phyloP scores from a whole-genome alignment of 2,888 invertebrate genomes.

The Nowickia ferox region DNA sequence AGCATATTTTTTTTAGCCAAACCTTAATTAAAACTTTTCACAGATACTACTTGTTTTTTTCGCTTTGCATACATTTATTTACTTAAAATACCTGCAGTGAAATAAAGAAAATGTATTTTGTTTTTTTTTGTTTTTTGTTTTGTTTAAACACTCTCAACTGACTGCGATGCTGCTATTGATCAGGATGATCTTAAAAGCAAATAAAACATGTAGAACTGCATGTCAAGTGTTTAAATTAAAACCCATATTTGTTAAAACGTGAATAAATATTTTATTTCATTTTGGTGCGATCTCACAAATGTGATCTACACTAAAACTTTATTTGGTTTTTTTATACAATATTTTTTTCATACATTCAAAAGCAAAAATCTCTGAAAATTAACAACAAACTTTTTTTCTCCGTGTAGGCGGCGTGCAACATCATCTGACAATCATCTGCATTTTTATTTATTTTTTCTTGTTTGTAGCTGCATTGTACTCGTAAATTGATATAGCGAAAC shows the following conservation, averaged over 20 bases:
- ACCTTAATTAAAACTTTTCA: too few relatives aligned
- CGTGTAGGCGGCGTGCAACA: not conserved
- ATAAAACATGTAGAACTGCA: conserved; percentile 62
- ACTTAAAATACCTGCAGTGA: too few relatives aligned
- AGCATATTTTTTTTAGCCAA: too few relatives aligned
- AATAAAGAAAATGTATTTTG: not conserved
- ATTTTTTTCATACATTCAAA: too few relatives aligned
- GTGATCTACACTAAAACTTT: conserved; percentile 7
- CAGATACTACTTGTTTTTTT: too few relatives aligned
- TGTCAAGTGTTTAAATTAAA: conserved; percentile 64
- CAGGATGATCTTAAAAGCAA: too few relatives aligned
- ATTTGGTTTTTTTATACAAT: too few relatives aligned
- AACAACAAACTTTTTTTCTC: not conserved
- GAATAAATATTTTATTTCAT: conserved; percentile 62
- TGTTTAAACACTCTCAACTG: too few relatives aligned
- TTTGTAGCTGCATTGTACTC: not conserved
- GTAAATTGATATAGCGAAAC: conserved; percentile 11
- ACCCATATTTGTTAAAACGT: conserved; percentile 65
- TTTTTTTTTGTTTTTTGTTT: too few relatives aligned
- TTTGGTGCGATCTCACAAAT: conserved; percentile 20
- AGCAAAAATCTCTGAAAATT: not conserved
- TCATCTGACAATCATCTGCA: not conserved
- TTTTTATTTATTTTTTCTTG: not conserved
- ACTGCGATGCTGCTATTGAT: too few relatives aligned
- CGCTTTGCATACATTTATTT: too few relatives aligned